phyloP scores from a whole-genome alignment of 2,888 invertebrate species.

The Drosophila seclusa region DNA sequence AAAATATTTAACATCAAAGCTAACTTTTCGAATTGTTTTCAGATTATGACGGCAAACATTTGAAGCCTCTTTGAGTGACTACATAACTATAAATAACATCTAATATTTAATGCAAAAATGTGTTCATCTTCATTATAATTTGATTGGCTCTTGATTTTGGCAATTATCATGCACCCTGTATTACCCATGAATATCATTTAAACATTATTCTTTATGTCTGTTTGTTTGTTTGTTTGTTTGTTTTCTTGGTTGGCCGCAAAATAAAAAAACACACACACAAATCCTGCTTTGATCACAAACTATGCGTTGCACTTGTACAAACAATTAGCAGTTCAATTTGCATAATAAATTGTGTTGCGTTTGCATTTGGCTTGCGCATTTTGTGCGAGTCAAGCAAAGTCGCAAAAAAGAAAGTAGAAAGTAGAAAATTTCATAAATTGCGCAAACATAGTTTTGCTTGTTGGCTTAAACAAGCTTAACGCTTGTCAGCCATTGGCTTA shows the following conservation, averaged over 20 bases:
- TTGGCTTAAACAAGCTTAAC: conserved; percentile 31
- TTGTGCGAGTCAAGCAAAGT: conserved; percentile 7
- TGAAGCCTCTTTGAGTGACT: conserved; percentile 22
- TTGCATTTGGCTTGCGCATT: conserved; percentile 4
- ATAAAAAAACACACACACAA: background rate
- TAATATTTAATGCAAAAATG: conserved; percentile 28
- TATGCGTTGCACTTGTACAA: conserved; percentile 15
- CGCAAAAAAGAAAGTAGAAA: background rate
- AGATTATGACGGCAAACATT: conserved; percentile 15
- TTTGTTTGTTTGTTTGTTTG: background rate
- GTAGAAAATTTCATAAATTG: conserved; percentile 31
- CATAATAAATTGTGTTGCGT: conserved; percentile 35
- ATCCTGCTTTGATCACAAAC: conserved; percentile 11
- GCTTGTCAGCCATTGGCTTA: conserved; percentile 10
- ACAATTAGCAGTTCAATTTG: conserved; percentile 44
- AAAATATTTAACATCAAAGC: conserved; percentile 17
- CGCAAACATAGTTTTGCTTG: conserved; percentile 31
- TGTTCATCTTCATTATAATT: conserved; percentile 8
- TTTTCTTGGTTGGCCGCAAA: conserved; percentile 1
- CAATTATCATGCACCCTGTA: conserved; percentile 68
- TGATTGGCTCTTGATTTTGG: conserved; percentile 59
- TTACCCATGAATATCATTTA: conserved; percentile 55
- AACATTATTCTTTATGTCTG: conserved; percentile 8
- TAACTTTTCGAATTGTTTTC: conserved; percentile 22
- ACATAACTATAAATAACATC: conserved; percentile 5